These are phyloP conservation scores for Pagrus major DNA, from an alignment of 2,113 vertebrate genomes.

Conservation along the genomic window DNA sequence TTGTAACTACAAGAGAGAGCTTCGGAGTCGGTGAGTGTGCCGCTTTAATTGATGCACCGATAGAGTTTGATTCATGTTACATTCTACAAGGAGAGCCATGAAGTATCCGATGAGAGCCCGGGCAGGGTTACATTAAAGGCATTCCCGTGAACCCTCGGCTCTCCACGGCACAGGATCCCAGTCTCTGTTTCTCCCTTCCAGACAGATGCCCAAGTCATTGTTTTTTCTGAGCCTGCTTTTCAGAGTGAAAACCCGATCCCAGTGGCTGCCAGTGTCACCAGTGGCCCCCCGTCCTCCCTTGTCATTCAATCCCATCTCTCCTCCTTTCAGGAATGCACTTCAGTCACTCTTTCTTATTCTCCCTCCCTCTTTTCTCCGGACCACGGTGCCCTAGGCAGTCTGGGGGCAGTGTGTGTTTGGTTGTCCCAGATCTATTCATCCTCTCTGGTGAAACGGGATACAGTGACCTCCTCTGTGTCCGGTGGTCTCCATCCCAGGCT, in stretches of 20 bases:
- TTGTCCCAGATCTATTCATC: constrained; percentile 75
- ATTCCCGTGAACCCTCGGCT: constrained; percentile 73
- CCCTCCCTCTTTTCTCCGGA: constrained; percentile 63
- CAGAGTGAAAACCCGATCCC: constrained; percentile 76
- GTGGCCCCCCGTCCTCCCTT: constrained; percentile 69
- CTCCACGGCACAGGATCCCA: constrained; percentile 62
- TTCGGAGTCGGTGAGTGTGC: constrained; percentile 40
- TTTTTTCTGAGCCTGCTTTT: constrained; percentile 73
- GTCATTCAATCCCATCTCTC: constrained; percentile 81
- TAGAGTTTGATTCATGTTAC: constrained; percentile 65
- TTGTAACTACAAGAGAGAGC: constrained; percentile 43
- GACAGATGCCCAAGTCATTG: constrained; percentile 83
- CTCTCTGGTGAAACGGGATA: constrained; percentile 72
- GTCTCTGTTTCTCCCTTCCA: constrained; percentile 69
- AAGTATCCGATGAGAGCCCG: constrained; percentile 67
- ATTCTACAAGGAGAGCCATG: constrained; percentile 59
- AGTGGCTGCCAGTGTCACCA: constrained; percentile 79
- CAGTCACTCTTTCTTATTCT: constrained; percentile 72
- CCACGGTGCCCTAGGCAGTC: constrained; percentile 69
- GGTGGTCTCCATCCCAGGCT: constrained; percentile 66
- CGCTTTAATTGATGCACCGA: constrained; percentile 65
- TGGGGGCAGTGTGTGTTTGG: constrained; percentile 63
- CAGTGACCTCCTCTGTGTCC: constrained; percentile 77
- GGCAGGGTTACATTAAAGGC: constrained; percentile 77
- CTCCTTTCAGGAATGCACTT: constrained; percentile 83